Conservation (phyloP, 2,888 invertebrate genomes). For the Sinotaia quadrata region DNA sequence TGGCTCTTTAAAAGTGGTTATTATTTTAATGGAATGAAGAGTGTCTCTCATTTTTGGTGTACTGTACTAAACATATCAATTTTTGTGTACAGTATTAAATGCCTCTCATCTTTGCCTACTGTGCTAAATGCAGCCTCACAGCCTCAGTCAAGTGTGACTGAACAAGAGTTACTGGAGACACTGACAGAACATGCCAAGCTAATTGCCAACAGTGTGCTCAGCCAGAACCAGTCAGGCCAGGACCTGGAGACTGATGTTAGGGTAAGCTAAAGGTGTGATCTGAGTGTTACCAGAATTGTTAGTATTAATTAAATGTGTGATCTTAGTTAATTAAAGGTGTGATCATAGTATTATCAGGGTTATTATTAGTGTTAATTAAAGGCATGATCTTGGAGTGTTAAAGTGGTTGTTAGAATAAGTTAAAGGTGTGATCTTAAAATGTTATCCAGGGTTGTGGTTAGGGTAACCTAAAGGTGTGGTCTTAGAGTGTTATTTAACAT, state of each 20-base stretch:
- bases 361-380: no score
- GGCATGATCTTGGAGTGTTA: no score
- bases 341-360: not conserved
- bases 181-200: constrained; percentile 67
- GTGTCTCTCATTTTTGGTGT: no score
- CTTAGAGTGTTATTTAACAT: no score
- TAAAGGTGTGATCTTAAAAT: no score
- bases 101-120: not conserved
- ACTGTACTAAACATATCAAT: no score
- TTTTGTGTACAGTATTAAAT: no score
- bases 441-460: no score
- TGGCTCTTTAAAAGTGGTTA: no score
- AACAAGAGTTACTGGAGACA: constrained; percentile 64
- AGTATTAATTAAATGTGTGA: not conserved
- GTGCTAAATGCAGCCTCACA: constrained; percentile 27
- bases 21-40: no score
- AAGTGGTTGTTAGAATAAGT: no score
- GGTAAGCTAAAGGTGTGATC: constrained; percentile 48
- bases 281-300: not conserved
- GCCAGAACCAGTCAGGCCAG: constrained; percentile 57
- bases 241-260: constrained; percentile 66
- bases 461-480: no score
- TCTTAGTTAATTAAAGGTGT: not conserved
- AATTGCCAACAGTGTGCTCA: constrained; percentile 64
- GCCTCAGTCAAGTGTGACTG: constrained; percentile 45